These are phyloP conservation scores for Aplocera efformata DNA, from an alignment of 2,888 invertebrate genomes.

Conservation along the genomic window DNA sequence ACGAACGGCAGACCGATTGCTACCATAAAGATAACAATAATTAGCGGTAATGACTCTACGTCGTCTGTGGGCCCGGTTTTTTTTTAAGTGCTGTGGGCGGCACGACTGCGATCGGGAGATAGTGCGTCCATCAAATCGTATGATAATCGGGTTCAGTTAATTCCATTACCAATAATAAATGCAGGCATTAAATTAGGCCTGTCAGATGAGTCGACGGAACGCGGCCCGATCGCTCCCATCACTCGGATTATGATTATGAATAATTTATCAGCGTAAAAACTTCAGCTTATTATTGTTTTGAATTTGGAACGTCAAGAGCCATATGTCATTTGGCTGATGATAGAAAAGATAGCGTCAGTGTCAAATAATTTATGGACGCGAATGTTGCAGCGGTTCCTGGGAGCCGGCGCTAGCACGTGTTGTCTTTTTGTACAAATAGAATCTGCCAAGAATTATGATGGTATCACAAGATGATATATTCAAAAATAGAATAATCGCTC, in stretches of 20 bases:
- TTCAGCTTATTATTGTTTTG: slow-evolving; percentile 70
- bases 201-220: slow-evolving; percentile 76
- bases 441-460: not conserved
- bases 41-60: slow-evolving; percentile 73
- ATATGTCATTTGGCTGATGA: slow-evolving; percentile 55
- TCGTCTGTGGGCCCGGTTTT: slow-evolving; percentile 56
- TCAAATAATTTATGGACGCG: slow-evolving; percentile 43
- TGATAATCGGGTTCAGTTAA: slow-evolving; percentile 79
- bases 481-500: too few species aligned
- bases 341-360: slow-evolving; percentile 50
- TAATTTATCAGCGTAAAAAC: slow-evolving; percentile 71
- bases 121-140: slow-evolving; percentile 79
- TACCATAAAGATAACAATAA: slow-evolving; percentile 79
- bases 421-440: slow-evolving; percentile 1
- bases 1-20: slow-evolving; percentile 68
- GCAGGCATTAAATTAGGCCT: slow-evolving; percentile 78
- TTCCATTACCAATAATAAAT: slow-evolving; percentile 80
- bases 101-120: slow-evolving; percentile 65
- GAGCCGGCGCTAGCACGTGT: slow-evolving; percentile 1
- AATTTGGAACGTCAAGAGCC: slow-evolving; percentile 59
- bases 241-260: slow-evolving; percentile 77
- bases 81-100: slow-evolving; percentile 71
- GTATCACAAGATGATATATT: not conserved
- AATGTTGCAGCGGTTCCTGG: slow-evolving; percentile 35
- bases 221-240: slow-evolving; percentile 65